Evolutionary conservation across 2,113 vertebrate genomes (phyloP).

Genomic region (Ahaetulla prasina): DNA sequence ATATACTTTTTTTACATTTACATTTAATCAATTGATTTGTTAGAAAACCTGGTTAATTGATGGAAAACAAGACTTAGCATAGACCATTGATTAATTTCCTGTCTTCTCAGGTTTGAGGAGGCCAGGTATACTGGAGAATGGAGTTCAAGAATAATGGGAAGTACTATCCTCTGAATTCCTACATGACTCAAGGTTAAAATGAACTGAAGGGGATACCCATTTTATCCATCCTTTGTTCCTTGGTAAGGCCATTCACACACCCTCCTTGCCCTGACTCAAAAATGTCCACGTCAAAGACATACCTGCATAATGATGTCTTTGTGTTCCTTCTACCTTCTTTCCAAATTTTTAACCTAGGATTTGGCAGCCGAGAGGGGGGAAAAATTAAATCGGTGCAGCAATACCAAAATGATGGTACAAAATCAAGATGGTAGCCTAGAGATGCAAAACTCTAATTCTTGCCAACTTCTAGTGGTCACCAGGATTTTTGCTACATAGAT

Average conservation of each 20-base stretch:
- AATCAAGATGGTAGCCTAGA: neutral
- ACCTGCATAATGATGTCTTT: neutral
- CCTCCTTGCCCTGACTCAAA: neutral
- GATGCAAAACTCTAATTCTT: neutral
- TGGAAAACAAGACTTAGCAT: neutral
- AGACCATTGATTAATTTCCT: neutral
- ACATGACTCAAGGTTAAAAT: neutral
- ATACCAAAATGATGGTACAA: neutral
- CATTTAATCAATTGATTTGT: neutral
- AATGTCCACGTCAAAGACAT: neutral
- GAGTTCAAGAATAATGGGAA: neutral
- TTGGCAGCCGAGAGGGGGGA: neutral
- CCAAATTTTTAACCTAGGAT: neutral
- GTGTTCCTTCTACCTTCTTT: neutral
- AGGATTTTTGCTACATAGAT: neutral
- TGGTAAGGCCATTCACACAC: neutral
- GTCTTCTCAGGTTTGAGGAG: neutral
- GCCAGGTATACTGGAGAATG: neutral
- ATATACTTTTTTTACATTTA: neutral
- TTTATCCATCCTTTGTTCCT: neutral
- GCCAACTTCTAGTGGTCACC: neutral
- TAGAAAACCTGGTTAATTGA: neutral
- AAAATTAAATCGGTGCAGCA: neutral
- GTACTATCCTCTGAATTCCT: neutral
- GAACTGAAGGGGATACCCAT: neutral